Evolutionary conservation across 2,888 invertebrate genomes (phyloP).

Genomic region (Nymphalis urticae): DNA sequence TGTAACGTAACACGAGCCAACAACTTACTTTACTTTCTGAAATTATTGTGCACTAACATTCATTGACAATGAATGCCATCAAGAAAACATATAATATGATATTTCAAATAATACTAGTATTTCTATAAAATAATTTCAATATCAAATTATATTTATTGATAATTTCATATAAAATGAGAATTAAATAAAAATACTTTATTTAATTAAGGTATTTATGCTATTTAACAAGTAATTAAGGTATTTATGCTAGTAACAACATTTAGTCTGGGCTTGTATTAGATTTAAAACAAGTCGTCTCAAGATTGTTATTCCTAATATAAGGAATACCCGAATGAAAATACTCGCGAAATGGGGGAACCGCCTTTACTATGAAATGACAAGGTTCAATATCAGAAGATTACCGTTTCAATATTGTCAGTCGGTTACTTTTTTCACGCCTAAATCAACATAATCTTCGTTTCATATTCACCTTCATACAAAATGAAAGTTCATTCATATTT

Average conservation of each 20-base stretch:
- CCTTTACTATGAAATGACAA: slow-evolving; percentile 54
- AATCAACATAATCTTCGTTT: slow-evolving; percentile 68
- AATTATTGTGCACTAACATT: slow-evolving; percentile 25
- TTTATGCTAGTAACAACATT: not conserved
- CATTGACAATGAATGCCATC: slow-evolving; percentile 4
- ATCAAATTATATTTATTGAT: too few species aligned
- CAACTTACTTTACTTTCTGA: slow-evolving; percentile 50
- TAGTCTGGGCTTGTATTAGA: not conserved
- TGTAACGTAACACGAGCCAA: slow-evolving; percentile 51
- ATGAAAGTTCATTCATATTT: slow-evolving; percentile 46
- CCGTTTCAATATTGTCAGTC: slow-evolving; percentile 69
- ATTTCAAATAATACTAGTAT: not conserved
- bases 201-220: too few species aligned
- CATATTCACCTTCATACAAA: slow-evolving; percentile 58
- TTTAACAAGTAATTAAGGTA: not conserved
- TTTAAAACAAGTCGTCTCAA: not conserved
- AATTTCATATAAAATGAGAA: too few species aligned
- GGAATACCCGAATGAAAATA: not conserved
- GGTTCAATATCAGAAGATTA: slow-evolving; percentile 77
- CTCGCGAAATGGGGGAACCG: slow-evolving; percentile 1
- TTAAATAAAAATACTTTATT: too few species aligned
- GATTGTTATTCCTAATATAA: not conserved
- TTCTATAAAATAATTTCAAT: too few species aligned
- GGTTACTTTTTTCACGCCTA: slow-evolving; percentile 62
- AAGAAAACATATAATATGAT: not conserved